Evolutionary conservation across 1,140 invertebrate genomes (phyloP), one percentile per base, ranked within the genome.

Genomic region (Drosophila punjabiensis): DNA sequence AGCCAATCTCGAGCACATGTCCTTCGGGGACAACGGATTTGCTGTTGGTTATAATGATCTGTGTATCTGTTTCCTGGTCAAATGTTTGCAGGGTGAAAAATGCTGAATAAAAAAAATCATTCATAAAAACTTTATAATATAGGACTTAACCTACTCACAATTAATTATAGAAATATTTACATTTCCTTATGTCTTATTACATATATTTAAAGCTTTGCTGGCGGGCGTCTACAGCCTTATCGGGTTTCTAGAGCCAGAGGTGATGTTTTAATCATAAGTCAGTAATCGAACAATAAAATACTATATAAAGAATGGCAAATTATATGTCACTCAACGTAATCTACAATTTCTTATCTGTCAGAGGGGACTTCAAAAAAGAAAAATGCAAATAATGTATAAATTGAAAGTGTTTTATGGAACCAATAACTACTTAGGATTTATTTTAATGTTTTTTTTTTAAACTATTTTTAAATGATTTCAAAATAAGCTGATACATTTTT

Each of bases 1-100:
- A 84, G 71, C 68, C 71, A 74, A 74, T 74, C 47, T 74, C 11
- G 55, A 60, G 69, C 68, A 74, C 70, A 74, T 74, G 68, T 74
- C 70, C 69, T 32, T 56, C 8, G 11, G 56, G 68, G 70, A 62
- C 47, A 74, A 62, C 55, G 59, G 70, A 74, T 74, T 74, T 61
- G 55, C 70, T 67, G 62, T 24, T 70, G 65, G 64, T 74, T 43
- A 74, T 74, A 74, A 74, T 74, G 70, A 74, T 74, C 70, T 74
- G 55, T 74, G 55, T 71, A 69, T 74, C 32, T 52, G 55, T 74
- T 37, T 61, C 20, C 53, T 13, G n/a, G 28, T 11, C 30, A 13
- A 24, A 24, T 18, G 13, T 4, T 16, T 43, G 32, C 63, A 56
- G 6, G 24, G 16, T 18, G 5, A 37, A 30, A 30, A 64, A 24